Percentiles rank a stretch among this genome's conserved stretches.
These are phyloP conservation scores for Galerucella nymphaeae DNA, from an alignment of 2,888 invertebrate species.

Conservation along the genomic window DNA sequence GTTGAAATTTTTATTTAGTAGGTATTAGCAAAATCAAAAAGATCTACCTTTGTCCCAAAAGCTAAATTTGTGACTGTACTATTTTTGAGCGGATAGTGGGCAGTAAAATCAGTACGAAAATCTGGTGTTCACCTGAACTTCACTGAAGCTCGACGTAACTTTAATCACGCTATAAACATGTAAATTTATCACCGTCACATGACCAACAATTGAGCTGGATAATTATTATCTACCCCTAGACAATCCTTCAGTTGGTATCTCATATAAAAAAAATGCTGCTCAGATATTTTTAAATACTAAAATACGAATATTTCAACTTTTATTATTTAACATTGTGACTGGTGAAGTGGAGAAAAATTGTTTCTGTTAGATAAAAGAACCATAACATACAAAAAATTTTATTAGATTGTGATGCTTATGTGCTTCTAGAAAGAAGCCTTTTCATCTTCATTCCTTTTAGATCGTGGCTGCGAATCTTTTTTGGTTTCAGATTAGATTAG, in stretches of 20 bases:
- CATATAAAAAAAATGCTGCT: conserved; percentile 1
- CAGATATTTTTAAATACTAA: conserved; percentile 5
- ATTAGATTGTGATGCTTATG: no score
- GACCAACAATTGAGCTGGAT: conserved; percentile 50
- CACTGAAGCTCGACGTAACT: conserved; percentile 49
- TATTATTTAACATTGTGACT: no score
- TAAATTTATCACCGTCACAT: conserved; percentile 57
- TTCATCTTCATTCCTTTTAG: no score
- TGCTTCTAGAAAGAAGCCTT: no score
- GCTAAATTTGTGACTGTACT: conserved; percentile 17
- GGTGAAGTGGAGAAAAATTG: no score
- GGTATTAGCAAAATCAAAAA: no score
- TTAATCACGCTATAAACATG: conserved; percentile 56
- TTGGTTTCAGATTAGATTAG: no score
- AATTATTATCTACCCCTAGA: conserved; percentile 46
- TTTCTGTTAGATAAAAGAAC: no score
- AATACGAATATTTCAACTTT: no score
- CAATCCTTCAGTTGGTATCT: conserved; percentile 20
- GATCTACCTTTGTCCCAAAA: neutral
- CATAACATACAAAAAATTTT: no score
- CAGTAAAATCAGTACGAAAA: conserved; percentile 43
- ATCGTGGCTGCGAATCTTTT: no score
- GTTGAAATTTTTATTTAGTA: no score
- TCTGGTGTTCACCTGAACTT: conserved; percentile 55
- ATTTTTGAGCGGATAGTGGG: conserved; percentile 33